Evolutionary conservation across 2,113 vertebrate genomes (phyloP), one percentile per base, ranked within the genome.

Genomic region (Caranx melampygus): DNA sequence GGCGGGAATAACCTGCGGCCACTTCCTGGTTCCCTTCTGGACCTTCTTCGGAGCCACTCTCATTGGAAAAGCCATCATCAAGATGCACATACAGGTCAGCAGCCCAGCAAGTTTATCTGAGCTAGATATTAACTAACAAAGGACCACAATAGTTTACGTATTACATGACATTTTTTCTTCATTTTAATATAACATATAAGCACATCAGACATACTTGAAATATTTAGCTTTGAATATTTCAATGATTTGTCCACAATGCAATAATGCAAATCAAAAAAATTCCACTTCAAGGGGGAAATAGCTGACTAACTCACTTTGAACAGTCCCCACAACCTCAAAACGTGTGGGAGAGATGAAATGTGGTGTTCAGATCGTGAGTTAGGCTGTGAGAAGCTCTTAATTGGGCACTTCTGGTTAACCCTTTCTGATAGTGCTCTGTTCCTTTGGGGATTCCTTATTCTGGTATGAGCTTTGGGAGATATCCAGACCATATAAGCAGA

Each of bases 41-140:
- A 99, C 98, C 34, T 99, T 99, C 94, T 99, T 99, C 88, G 98
- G 98, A 78, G 98, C 98, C n/a, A 99, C 98, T 45, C 86, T 99
- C 20, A 99, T 99, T 81, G 98, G 98, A 84, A 99, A 99, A 95
- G 98, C 98, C 45, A 94, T 99, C 77, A 95, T 99, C 87, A 99
- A 99, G 95, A 99, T 99, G 98, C 98, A 99, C 75, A 99, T 99
- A 92, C 98, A 99, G 97, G 98, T 97, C 92, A 87, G 84, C 79
- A 26, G 40, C 10, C 62, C 6, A 26, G 13, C 12, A 16, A 5
- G 7, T 33, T 58, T 5, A 6, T 61, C 18, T 49, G 26, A 74
- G 16, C n/a, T 59, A 9, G 49, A 59, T 77, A 20, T 44, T 45
- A 70, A 69, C 20, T 1, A 57, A 5, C 15, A 62, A 72, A 68